phyloP scores from a whole-genome alignment of 2,888 invertebrate species.

The Galerucella nymphaeae region DNA sequence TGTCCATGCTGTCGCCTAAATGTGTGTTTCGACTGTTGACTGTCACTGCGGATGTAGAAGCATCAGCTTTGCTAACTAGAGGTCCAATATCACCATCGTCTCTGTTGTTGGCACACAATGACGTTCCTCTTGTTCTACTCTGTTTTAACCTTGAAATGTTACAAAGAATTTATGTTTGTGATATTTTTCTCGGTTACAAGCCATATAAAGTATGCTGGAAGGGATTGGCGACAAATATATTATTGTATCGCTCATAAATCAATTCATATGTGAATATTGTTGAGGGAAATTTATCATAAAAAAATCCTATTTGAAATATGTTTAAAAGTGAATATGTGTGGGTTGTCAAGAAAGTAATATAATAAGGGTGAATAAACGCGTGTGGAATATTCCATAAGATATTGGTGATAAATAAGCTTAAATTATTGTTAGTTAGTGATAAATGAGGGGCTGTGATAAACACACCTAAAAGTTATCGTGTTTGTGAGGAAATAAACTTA shows the following conservation, averaged over 20 bases:
- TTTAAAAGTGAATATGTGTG: too few relatives aligned
- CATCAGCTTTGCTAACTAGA: constrained; percentile 66
- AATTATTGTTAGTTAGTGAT: neutral
- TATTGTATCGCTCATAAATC: too few relatives aligned
- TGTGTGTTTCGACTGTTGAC: constrained; percentile 69
- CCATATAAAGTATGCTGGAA: too few relatives aligned
- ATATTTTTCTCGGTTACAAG: too few relatives aligned
- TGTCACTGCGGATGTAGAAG: constrained; percentile 69
- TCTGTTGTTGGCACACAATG: constrained; percentile 56
- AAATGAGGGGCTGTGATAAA: neutral
- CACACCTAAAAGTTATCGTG: neutral
- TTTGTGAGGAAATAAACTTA: neutral
- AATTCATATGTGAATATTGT: too few relatives aligned
- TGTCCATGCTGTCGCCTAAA: constrained; percentile 54
- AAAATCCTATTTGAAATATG: too few relatives aligned
- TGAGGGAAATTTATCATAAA: too few relatives aligned
- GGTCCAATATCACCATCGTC: constrained; percentile 68
- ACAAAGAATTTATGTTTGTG: neutral
- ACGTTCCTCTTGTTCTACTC: constrained; percentile 33
- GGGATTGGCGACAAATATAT: neutral
- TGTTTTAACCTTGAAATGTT: constrained; percentile 30
- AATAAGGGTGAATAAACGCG: too few relatives aligned
- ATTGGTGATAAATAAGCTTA: neutral
- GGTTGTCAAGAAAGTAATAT: too few relatives aligned
- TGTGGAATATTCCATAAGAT: too few relatives aligned